phyloP scores from a whole-genome alignment of 2,888 invertebrate genomes.

The Drosophila lacicola region DNA sequence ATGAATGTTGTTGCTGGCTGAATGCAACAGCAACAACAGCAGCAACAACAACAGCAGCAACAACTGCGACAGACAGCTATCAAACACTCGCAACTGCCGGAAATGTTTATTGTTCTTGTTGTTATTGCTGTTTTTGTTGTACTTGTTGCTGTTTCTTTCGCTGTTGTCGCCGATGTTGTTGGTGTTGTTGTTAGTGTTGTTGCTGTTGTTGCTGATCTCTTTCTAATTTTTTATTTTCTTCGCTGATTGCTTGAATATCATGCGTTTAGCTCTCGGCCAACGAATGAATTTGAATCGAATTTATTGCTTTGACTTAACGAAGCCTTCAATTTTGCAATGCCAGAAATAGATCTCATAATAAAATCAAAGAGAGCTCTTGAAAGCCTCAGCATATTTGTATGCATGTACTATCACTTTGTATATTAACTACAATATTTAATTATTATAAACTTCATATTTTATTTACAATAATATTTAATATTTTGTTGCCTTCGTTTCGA shows the following conservation, averaged over 20 bases:
- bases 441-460: no score
- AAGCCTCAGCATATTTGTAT: no score
- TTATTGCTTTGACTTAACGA: slow-evolving; percentile 41
- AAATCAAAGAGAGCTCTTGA: no score
- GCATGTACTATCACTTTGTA: no score
- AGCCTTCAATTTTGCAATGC: slow-evolving; percentile 17
- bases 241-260: slow-evolving; percentile 56
- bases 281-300: slow-evolving; percentile 48
- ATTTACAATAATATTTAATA: no score
- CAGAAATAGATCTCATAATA: background rate
- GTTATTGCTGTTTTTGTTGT: slow-evolving; percentile 17
- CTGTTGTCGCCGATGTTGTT: slow-evolving; percentile 3
- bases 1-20: slow-evolving; percentile 16
- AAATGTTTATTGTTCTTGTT: slow-evolving; percentile 61
- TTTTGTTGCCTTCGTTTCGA: no score
- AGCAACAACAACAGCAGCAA: slow-evolving; percentile 11
- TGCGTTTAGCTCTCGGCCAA: slow-evolving; percentile 44
- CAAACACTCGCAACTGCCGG: slow-evolving; percentile 69
- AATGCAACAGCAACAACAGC: slow-evolving; percentile 17
- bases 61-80: slow-evolving; percentile 64
- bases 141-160: slow-evolving; percentile 5
- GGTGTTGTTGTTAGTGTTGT: background rate
- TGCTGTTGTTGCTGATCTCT: slow-evolving; percentile 23
- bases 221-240: slow-evolving; percentile 33
- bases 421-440: no score